Evolutionary conservation across 2,797 vertebrate species (phyloP).

Genomic region (Eupleurogrammus muticus): DNA sequence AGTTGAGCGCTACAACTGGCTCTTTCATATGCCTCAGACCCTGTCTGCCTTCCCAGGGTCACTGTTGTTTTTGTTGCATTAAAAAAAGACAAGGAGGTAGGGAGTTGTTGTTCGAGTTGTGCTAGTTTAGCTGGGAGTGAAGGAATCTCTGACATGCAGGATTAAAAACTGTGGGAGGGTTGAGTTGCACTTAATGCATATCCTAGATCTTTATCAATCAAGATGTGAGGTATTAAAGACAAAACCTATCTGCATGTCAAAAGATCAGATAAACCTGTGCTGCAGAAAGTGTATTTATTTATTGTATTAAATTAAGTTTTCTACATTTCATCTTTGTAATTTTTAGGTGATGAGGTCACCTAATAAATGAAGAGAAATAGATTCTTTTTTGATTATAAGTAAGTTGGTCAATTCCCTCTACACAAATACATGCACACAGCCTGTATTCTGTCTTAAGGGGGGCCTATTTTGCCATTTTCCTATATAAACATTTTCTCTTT

Average conservation of each 20-base stretch:
- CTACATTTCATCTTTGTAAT: neutral
- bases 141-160: constrained; percentile 34
- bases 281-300: neutral
- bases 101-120: constrained; percentile 31
- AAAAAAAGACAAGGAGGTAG: constrained; percentile 14
- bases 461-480: no score
- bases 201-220: constrained; percentile 5
- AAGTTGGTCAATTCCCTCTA: no score
- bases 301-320: neutral
- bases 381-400: no score
- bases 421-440: no score
- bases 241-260: neutral
- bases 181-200: neutral
- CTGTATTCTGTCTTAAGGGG: no score
- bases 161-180: neutral
- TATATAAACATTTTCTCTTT: no score
- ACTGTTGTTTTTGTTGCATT: constrained; percentile 23
- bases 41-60: constrained; percentile 35
- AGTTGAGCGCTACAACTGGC: constrained; percentile 60
- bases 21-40: constrained; percentile 51
- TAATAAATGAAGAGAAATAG: neutral
- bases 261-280: neutral
- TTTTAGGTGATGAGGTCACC: neutral
- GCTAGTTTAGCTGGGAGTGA: constrained; percentile 2
- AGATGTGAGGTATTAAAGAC: neutral